Percentiles rank a stretch among this genome's conserved stretches.
Evolutionary conservation across 1,140 invertebrate species (phyloP).

Genomic region (Trachymyrmex cornetzi): DNA sequence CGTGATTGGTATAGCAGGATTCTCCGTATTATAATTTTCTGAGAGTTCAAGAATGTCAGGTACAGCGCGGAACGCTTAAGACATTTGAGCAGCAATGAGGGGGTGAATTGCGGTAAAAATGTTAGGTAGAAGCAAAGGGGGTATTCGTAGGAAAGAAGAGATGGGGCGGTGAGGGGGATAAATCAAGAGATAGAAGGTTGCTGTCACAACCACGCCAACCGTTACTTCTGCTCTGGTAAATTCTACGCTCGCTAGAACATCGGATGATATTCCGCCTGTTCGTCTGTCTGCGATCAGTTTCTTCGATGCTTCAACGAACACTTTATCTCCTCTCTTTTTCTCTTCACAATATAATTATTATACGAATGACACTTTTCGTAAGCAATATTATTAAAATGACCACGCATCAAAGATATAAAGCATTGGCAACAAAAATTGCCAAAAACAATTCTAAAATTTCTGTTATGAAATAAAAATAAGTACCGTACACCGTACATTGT

Average conservation of each 20-base stretch:
- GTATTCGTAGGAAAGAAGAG: conserved; percentile 62
- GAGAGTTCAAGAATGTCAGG: conserved; percentile 83
- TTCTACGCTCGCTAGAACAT: conserved; percentile 78
- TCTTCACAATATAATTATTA: conserved; percentile 11
- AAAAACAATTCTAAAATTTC: neutral
- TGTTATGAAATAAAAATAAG: neutral
- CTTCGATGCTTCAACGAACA: conserved; percentile 61
- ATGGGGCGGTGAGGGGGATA: conserved; percentile 72
- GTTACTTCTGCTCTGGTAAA: conserved; percentile 86
- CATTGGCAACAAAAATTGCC: neutral
- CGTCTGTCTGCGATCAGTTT: conserved; percentile 75
- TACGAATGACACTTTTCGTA: conserved; percentile 27
- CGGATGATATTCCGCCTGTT: conserved; percentile 75
- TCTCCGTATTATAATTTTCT: conserved; percentile 85
- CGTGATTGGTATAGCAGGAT: neutral
- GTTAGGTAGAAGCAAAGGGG: conserved; percentile 68
- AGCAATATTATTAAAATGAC: neutral
- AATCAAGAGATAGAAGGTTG: conserved; percentile 75
- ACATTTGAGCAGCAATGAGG: conserved; percentile 79
- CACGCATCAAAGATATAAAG: neutral
- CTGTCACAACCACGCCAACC: conserved; percentile 86
- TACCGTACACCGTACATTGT: neutral
- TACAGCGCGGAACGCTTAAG: conserved; percentile 83
- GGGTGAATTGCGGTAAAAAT: conserved; percentile 82
- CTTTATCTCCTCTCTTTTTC: conserved; percentile 32